Conservation (phyloP, 2,113 vertebrate genomes). For the Hydrochoerus hydrochaeris region DNA sequence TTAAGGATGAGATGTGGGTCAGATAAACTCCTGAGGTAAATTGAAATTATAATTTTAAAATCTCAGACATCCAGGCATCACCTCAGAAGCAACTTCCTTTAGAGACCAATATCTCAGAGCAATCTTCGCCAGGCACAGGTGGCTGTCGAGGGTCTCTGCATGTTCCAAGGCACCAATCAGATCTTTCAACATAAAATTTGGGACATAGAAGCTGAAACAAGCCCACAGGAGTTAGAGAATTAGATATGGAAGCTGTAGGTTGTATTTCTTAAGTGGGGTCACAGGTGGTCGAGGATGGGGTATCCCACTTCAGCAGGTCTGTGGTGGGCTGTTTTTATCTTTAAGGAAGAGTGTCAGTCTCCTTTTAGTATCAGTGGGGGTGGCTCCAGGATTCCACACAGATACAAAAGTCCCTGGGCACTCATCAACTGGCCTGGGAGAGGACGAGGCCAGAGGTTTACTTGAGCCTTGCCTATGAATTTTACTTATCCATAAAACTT, state of each 20-base stretch:
- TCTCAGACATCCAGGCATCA: background rate
- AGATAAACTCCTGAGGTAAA: background rate
- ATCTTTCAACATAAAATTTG: background rate
- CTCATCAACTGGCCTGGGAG: too few relatives aligned
- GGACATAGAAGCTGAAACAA: background rate
- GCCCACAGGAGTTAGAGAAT: background rate
- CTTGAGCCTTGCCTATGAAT: background rate
- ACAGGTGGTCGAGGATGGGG: background rate
- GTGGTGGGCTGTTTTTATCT: background rate
- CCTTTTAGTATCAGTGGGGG: background rate
- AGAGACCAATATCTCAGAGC: background rate
- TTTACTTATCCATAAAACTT: background rate
- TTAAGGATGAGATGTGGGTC: background rate
- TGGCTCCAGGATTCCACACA: background rate
- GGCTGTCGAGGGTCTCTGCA: background rate
- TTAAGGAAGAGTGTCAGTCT: background rate
- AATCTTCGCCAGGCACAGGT: background rate
- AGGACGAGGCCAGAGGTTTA: background rate
- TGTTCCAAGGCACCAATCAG: background rate
- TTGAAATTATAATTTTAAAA: constrained; percentile 12
- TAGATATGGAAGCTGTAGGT: background rate
- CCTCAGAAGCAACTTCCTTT: background rate
- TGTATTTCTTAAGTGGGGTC: background rate
- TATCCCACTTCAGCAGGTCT: background rate
- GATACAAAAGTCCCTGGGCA: background rate